Evolutionary conservation across 2,113 vertebrate species (phyloP), one percentile per base, ranked within the genome.

Genomic region (Cebus imitator): DNA sequence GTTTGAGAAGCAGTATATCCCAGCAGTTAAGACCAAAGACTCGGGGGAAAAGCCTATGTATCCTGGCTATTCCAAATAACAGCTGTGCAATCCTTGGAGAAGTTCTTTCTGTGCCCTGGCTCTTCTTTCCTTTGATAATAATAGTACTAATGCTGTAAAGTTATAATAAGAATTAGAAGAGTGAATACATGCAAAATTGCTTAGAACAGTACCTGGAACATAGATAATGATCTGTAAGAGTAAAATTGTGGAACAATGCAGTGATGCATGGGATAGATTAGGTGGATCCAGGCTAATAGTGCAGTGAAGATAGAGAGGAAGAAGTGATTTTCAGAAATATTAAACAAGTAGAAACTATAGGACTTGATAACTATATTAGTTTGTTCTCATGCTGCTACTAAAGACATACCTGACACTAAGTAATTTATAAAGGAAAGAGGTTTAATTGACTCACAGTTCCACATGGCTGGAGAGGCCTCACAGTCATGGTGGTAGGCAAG

Each of bases 41-140:
- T 32, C 23, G 23, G 21, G 16, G 32, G n/a, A 68, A 12, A 45
- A 12, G 14, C 55, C 4, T 23, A 9, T 11, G 11, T 81, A 12
- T 72, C 30, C 72, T 73, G 58, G 14, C 6, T 89, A 2, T 76
- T 73, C 4, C 32, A 43, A 35, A 4, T n/a, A 76, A 73, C 48
- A 45, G 3, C 6, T 66, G 10, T n/a, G 12, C 7, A 66, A 52
- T 10, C 16, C 8, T 52, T 48, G 48, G 45, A 68, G 20, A 90
- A 57, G 8, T 48, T 83, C 16, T 45, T 8, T 70, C 7, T 35
- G 0, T 52, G 23, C 11, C 10, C n/a, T 7, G 5, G 0, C 6
- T 32, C 72, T 80, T 79, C 72, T 64, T 8, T 79, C 79, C 66
- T 40, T 6, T 2, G 40, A 52, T 35, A 76, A 72, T 23, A 50